These are phyloP conservation scores for Nomada flava DNA, from an alignment of 2,888 invertebrate genomes.

Conservation along the genomic window DNA sequence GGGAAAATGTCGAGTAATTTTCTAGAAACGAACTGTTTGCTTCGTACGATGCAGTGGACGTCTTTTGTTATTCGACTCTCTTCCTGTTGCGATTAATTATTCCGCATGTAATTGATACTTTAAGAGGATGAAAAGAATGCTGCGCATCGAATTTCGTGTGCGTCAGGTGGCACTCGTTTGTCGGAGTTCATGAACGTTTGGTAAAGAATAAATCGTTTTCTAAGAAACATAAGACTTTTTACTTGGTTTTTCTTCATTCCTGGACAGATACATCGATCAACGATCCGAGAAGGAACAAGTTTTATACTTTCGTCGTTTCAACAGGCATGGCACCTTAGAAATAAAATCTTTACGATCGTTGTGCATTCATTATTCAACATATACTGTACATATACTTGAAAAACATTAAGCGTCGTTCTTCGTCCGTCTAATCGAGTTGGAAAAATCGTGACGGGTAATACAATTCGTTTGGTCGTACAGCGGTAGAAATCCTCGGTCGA, in stretches of 20 bases:
- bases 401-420: conserved; percentile 18
- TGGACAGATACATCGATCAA: conserved; percentile 22
- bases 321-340: conserved; percentile 20
- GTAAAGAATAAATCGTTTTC: conserved; percentile 18
- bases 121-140: background rate
- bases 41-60: conserved; percentile 12
- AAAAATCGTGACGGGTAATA: background rate
- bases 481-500: background rate
- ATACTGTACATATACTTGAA: background rate
- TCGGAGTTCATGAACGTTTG: background rate
- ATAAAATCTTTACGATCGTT: conserved; percentile 28
- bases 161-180: conserved; percentile 14
- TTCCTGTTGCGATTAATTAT: background rate
- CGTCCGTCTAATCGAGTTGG: background rate
- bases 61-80: conserved; percentile 8
- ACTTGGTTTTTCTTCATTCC: conserved; percentile 13
- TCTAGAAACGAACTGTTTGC: background rate
- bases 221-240: conserved; percentile 28
- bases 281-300: conserved; percentile 18
- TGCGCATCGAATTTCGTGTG: conserved; percentile 20
- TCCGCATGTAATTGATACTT: background rate
- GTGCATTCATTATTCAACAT: conserved; percentile 38
- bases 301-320: conserved; percentile 17
- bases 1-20: too few species aligned
- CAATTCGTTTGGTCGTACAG: background rate